Evolutionary conservation across 1,140 invertebrate genomes (phyloP).

Genomic region (Phenacoccus solenopsis): DNA sequence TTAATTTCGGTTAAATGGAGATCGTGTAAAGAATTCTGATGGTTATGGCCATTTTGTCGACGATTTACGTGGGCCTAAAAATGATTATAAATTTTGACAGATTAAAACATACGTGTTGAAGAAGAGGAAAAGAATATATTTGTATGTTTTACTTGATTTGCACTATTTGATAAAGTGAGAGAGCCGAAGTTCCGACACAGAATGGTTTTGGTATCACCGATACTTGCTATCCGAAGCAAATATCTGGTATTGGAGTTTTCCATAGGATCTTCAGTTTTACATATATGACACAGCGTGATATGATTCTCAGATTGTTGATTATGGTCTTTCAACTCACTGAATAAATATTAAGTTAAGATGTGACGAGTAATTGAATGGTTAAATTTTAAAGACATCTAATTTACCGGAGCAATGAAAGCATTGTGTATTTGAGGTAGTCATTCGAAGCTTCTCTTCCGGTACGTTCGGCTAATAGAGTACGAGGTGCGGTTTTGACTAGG

Average conservation of each 20-base stretch:
- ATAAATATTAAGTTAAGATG: neutral
- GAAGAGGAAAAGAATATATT: neutral
- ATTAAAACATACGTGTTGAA: neutral
- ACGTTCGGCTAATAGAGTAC: slow-evolving; percentile 59
- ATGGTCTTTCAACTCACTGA: neutral
- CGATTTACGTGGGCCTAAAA: neutral
- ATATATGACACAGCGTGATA: slow-evolving; percentile 48
- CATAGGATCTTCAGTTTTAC: slow-evolving; percentile 30
- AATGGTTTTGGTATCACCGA: slow-evolving; percentile 56
- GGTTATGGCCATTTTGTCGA: slow-evolving; percentile 41
- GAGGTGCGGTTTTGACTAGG: slow-evolving; percentile 57
- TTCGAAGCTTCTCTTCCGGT: slow-evolving; percentile 61
- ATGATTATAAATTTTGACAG: neutral
- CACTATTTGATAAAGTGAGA: slow-evolving; percentile 31
- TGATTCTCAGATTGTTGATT: neutral
- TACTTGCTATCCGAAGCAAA: slow-evolving; percentile 52
- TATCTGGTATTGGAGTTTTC: slow-evolving; percentile 43
- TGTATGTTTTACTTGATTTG: slow-evolving; percentile 25
- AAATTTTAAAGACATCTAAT: neutral
- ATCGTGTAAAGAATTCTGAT: slow-evolving; percentile 54
- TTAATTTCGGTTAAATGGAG: slow-evolving; percentile 57
- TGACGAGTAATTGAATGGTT: slow-evolving; percentile 1
- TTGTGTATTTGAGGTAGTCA: slow-evolving; percentile 72
- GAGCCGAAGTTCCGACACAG: slow-evolving; percentile 50
- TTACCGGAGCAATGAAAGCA: slow-evolving; percentile 51